phyloP scores from a whole-genome alignment of 2,113 vertebrate species.

The Semnornis frantzii region DNA sequence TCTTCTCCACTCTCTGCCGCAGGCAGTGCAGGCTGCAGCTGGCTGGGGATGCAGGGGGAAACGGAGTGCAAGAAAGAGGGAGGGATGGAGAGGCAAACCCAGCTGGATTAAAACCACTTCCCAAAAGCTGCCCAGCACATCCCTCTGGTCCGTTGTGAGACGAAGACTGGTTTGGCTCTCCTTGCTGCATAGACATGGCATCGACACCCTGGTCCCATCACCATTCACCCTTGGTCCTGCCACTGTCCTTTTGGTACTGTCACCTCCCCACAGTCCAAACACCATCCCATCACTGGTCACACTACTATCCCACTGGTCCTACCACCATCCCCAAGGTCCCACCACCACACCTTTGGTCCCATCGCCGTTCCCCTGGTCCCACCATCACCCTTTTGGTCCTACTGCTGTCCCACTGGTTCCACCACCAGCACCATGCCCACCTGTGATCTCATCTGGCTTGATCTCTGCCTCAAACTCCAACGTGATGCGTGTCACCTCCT shows the following conservation, averaged over 20 bases:
- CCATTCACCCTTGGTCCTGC: too few species aligned
- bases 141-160: rapidly evolving
- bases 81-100: neutral
- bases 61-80: neutral
- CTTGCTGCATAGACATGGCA: neutral
- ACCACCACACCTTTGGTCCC: neutral
- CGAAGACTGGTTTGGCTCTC: neutral
- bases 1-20: constrained; percentile 90
- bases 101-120: neutral
- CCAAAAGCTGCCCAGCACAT: neutral
- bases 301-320: neutral
- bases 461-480: constrained; percentile 95
- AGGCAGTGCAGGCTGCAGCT: constrained; percentile 91
- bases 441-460: constrained; percentile 91
- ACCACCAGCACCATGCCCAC: constrained; percentile 59
- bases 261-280: neutral
- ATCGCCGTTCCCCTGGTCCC: neutral
- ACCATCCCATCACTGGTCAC: neutral
- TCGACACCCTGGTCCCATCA: rapidly evolving
- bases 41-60: constrained; percentile 68
- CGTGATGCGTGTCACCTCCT: constrained; percentile 93
- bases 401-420: neutral
- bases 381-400: neutral
- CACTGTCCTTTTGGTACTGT: neutral
- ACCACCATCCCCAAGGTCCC: rapidly evolving